Conservation (phyloP, 2,888 invertebrate genomes). For the Dicranocentrus wangi region DNA sequence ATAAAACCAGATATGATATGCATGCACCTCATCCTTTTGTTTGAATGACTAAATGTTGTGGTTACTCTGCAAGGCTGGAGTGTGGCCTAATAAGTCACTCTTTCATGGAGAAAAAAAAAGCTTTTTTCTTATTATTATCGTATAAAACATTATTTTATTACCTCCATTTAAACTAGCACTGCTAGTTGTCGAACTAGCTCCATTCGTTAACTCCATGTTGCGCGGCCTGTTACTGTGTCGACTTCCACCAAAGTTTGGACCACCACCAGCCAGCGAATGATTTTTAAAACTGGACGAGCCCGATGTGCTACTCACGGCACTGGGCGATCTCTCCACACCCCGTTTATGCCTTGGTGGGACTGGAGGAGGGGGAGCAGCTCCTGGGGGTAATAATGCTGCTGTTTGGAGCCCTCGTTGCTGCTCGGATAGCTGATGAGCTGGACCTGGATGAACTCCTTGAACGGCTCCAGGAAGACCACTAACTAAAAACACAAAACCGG, state of each 20-base stretch:
- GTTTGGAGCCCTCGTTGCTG: no score
- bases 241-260: conserved; percentile 57
- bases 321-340: conserved; percentile 66
- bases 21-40: no score
- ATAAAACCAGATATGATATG: no score
- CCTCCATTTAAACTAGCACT: conserved; percentile 51
- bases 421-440: conserved; percentile 8
- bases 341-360: conserved; percentile 71
- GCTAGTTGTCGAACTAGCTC: not conserved
- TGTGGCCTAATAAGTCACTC: no score
- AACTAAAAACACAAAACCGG: conserved; percentile 17
- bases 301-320: conserved; percentile 55
- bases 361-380: conserved; percentile 68
- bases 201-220: conserved; percentile 54
- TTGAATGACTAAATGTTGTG: no score
- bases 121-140: no score
- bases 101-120: no score
- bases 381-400: no score
- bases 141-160: no score
- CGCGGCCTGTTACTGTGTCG: conserved; percentile 52
- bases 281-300: conserved; percentile 26
- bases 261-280: conserved; percentile 22
- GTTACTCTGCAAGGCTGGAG: no score
- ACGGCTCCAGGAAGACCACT: conserved; percentile 53
- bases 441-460: conserved; percentile 21